Percentiles rank a stretch among this genome's conserved stretches.
These are phyloP conservation scores for Toxotes lorentzi DNA, from an alignment of 2,797 vertebrate species.

Conservation along the genomic window DNA sequence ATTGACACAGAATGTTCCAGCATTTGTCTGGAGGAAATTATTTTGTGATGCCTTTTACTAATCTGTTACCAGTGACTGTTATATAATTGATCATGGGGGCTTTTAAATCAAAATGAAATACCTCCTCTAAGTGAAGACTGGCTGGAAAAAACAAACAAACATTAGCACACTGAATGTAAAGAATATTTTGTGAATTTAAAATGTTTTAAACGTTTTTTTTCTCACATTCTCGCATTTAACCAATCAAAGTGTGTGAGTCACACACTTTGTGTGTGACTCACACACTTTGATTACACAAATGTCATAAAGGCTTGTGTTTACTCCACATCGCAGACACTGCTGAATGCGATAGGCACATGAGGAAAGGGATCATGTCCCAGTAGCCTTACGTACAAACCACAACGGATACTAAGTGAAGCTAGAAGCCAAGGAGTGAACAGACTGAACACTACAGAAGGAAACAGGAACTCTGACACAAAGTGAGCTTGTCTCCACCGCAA, in stretches of 20 bases:
- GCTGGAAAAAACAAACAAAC: slow-evolving; percentile 8
- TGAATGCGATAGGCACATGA: slow-evolving; percentile 19
- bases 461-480: slow-evolving; percentile 2
- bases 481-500: slow-evolving; percentile 1
- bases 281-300: background rate
- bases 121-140: slow-evolving; percentile 32
- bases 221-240: background rate
- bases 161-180: slow-evolving; percentile 53
- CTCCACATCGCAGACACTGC: background rate
- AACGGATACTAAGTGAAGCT: background rate
- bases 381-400: background rate
- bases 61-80: background rate
- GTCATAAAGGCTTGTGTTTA: background rate
- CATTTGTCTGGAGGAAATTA: slow-evolving; percentile 40
- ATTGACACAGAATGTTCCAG: slow-evolving; percentile 48
- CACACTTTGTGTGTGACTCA: background rate
- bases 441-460: background rate
- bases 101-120: slow-evolving; percentile 52
- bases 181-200: background rate
- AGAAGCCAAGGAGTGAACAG: slow-evolving; percentile 5
- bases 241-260: background rate
- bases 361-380: background rate
- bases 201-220: no score
- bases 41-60: slow-evolving; percentile 38
- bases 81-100: background rate